Base-by-base conservation (phyloP, 2,797 vertebrate species). In the Staurois parvus region DNA sequence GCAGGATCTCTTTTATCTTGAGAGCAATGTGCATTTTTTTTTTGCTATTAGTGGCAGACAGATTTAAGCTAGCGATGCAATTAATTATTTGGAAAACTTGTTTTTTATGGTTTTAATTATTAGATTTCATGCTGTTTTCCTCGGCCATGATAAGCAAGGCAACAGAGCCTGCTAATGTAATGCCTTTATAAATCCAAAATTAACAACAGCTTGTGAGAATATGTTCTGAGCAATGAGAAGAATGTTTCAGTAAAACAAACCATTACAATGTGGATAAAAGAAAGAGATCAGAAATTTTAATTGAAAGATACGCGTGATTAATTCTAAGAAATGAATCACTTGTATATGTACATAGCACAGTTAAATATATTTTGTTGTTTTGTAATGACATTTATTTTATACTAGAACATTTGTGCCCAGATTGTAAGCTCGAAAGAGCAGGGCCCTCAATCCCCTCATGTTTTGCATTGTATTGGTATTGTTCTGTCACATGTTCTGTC, bases 181-280 rank as follows among this genome's bases (percentile, higher is more conserved):
- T 82, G 28, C 69, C 48, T 70, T 37, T 82, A n/a, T 24, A 82
- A 82, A 82, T 72, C 32, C 79, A 56, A 64, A 62, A 82, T 82
- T 56, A 82, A 32, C 7, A 73, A 73, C 79, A 82, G 79, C 79
- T 82, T 82, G 79, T 62, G 70, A 82, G 52, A 82, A 70, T 62
- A 17, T 72, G 69, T 28, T 28, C 45, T 40, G 79, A 73, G 34
- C 70, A 73, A 82, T 82, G 79, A 29, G n/a, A 82, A 73, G 79
- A 82, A 82, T 82, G 79, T 82, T 42, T 73, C 29, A 82, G 48
- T 69, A 32, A 82, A 72, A 82, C 69, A 73, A 82, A 56, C 56
- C 48, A 81, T 34, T 64, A 28, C 28, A 80, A 40, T 56, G 66
- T 64, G 69, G 66, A 69, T 69, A 45, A 80, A 80, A 69, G 59